Base-by-base conservation (phyloP, 2,797 vertebrate genomes). In the Xenentodon cancila region DNA sequence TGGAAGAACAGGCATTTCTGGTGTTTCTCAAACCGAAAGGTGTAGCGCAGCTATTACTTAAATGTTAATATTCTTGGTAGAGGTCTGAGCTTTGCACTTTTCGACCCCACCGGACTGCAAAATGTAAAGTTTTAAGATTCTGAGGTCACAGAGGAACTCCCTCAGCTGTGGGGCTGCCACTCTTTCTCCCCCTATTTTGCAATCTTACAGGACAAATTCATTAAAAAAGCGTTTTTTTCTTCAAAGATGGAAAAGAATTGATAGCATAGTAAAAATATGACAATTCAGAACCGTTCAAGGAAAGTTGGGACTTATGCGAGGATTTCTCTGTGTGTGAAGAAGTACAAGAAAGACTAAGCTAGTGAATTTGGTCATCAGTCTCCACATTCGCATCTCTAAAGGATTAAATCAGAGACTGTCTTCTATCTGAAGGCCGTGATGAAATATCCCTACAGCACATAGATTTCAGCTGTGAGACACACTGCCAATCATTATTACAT, bases 51-150 rank as follows among this genome's bases (percentile, higher is more conserved):
- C 59, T 47, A 44, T 32, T 13, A 27, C 8, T 17, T n/a, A 44
- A 60, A 15, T 44, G n/a, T 40, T 43, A 73, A 54, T 73, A 59
- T 73, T 71, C 48, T 53, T 45, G 42, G 48, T 61, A 32, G 32
- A 5, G 32, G 32, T 9, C 32, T 32, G 32, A 32, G 9, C 32
- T 32, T 32, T 32, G 9, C 32, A 32, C 32, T 13, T 42, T 12
- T 20, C 16, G n/a, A 5, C 56, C 6, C 32, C 32, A 5, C 6
- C 1, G 21, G n/a, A 13, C 3, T 42, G 58, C 58, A 72, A 62
- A 40, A 67, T 57, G 65, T 60, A 58, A 63, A 32, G 52, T 79
- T 72, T 62, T 70, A 82, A 64, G 42, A 73, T 71, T 73, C 15
- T 32, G 32, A 32, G 32, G 32, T 32, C 7, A 32, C 7, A 40